phyloP scores from a whole-genome alignment of 2,113 vertebrate species.

The Gorilla gorilla region DNA sequence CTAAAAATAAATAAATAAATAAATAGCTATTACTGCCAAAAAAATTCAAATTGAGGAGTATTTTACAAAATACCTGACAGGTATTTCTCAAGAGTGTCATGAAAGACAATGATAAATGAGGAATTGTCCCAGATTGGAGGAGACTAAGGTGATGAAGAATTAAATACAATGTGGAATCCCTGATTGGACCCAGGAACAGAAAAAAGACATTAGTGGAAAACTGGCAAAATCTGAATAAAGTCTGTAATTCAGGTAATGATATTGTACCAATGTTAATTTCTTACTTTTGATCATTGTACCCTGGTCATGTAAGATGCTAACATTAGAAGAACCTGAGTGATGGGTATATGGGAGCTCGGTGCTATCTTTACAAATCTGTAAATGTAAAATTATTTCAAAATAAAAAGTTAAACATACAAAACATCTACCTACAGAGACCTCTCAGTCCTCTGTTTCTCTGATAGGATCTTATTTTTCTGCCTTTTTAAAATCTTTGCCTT shows the following conservation, averaged over 20 bases:
- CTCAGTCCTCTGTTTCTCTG: neutral
- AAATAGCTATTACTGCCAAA: too few species aligned
- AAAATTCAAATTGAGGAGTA: neutral
- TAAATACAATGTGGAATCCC: neutral
- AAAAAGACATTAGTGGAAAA: neutral
- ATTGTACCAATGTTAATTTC: neutral
- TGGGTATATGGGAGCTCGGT: neutral
- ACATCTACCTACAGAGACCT: neutral
- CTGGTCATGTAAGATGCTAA: neutral
- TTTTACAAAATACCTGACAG: neutral
- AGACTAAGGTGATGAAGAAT: neutral
- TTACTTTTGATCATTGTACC: neutral
- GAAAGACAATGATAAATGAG: neutral
- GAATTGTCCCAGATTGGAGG: neutral
- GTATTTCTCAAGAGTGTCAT: neutral
- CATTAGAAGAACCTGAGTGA: neutral
- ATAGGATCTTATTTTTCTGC: neutral
- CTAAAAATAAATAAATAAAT: too few species aligned
- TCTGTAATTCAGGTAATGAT: neutral
- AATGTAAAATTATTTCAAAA: constrained; percentile 12
- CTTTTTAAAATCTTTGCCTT: neutral
- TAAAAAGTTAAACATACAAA: neutral
- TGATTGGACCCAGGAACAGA: neutral
- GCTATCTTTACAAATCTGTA: neutral
- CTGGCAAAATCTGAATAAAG: neutral